Base-by-base conservation (phyloP, 2,888 invertebrate genomes). In the Aphodius sticticus region DNA sequence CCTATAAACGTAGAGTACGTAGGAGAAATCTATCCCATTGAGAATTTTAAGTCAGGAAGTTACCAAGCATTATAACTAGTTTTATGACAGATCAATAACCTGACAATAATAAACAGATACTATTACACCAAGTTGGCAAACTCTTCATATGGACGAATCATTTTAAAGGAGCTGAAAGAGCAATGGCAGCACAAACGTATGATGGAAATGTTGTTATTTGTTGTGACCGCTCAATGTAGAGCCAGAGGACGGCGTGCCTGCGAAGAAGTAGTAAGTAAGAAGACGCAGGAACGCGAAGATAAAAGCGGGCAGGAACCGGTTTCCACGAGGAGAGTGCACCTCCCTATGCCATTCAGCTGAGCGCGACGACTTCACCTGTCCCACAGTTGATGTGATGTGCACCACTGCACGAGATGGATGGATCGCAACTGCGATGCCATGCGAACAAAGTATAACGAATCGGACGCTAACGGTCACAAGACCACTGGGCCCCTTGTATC, bases 341-440 rank as follows among this genome's bases (percentile, higher is more conserved):
- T 53, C 12, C 53, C 53, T 53, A 12, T 53, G 53, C 53, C 53
- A 12, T 53, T 12, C 53, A 53, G 53, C 12, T 9, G 12, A 53
- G 53, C 53, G 53, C 53, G 53, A 53, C 53, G 53, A 53, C 53
- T 53, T 53, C 53, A 53, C 53, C 53, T 53, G 53, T 53, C 53
- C 53, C 53, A 53, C 53, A 53, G 53, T 53, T 53, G 53, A 53
- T 53, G 53, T 53, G 53, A 53, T 53, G 53, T 53, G 53, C 53
- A 53, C 53, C 53, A 53, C 53, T 53, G 53, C 53, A 53, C 12
- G 53, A 53, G 53, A 53, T 53, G 53, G 53, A 53, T 53, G 53
- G 53, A 53, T 53, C 53, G 1, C 53, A 53, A 12, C 53, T 1
- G 53, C 53, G 53, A 53, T 53, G 53, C 53, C 53, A 53, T 53